Evolutionary conservation across 1,140 invertebrate species (phyloP), one percentile per base, ranked within the genome.

Genomic region (Sycobia sp.): DNA sequence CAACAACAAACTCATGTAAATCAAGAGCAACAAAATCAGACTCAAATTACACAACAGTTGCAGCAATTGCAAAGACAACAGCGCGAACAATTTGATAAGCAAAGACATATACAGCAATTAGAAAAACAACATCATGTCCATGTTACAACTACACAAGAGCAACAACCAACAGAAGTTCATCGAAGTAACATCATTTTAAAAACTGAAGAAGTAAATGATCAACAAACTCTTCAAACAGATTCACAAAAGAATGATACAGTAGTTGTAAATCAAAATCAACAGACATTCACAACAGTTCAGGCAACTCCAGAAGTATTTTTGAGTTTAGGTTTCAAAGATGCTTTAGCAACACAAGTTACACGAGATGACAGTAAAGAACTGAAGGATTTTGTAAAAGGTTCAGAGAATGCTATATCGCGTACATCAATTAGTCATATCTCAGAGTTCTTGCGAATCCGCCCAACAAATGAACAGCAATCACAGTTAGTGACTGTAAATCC

Each of bases 351-450:
- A 2, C 76, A 79, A 46, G 57, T 70, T 7, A 58, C 71, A 14
- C 70, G 74, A 8, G 77, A 80, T 2, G 79, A 82, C 0, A 8
- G 56, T 0, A 80, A 82, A 50, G 80, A 82, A 0, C 74, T 73
- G 8, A 80, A 80, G 32, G 74, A 78, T 14, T 79, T 68, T 54
- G 60, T 72, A 0, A 80, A 82, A 44, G 70, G 46, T 10, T 23
- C 70, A 0, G 80, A 81, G 0, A 79, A 82, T 20, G 67, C 61
- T 1, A 74, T 82, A 16, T 66, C 75, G 9, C 73, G 79, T 34
- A 77, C 71, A 27, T 75, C 80, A 0, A 80, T 82, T 4, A 77
- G 75, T 16, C 80, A 77, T 18, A 82, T 82, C 38, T 79, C 79
- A 3, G 80, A 82, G 59, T 82, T 82, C 50, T 50, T 82, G 0